Evolutionary conservation across 1,140 invertebrate genomes (phyloP).

Genomic region (Megalonaias nervosa): DNA sequence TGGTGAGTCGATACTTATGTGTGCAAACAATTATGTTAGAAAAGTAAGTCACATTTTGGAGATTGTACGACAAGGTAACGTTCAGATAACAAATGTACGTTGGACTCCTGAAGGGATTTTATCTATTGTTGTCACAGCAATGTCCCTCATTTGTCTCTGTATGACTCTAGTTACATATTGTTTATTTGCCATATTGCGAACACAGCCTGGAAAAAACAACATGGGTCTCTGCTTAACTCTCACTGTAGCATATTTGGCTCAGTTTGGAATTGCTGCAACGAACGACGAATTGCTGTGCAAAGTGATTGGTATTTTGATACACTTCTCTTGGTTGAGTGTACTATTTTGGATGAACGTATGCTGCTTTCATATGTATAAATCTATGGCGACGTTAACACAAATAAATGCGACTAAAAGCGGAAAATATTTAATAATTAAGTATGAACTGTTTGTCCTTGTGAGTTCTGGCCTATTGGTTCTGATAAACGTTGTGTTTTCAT

Average conservation of each 20-base stretch:
- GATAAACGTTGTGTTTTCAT: conserved; percentile 14
- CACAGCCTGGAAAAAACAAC: conserved; percentile 71
- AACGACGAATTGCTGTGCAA: conserved; percentile 54
- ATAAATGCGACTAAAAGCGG: background rate
- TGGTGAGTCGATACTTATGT: too few species aligned
- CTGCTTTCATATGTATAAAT: conserved; percentile 75
- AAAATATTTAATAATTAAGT: background rate
- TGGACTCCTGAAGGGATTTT: conserved; percentile 25
- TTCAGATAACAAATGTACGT: too few species aligned
- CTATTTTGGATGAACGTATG: conserved; percentile 97
- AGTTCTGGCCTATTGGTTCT: background rate
- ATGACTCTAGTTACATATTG: conserved; percentile 68
- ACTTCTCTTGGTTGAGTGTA: conserved; percentile 91
- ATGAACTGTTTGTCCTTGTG: background rate
- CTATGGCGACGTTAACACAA: conserved; percentile 62
- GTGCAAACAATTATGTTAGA: too few species aligned
- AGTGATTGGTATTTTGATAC: conserved; percentile 82
- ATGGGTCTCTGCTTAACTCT: conserved; percentile 68
- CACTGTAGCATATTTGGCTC: conserved; percentile 69
- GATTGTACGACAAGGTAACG: too few species aligned
- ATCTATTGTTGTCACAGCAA: conserved; percentile 52
- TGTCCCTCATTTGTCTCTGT: conserved; percentile 67
- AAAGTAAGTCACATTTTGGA: too few species aligned
- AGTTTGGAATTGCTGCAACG: conserved; percentile 55
- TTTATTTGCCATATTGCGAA: conserved; percentile 66